Base-by-base conservation (phyloP, 1,140 invertebrate genomes). In the Onthophagus taurus region DNA sequence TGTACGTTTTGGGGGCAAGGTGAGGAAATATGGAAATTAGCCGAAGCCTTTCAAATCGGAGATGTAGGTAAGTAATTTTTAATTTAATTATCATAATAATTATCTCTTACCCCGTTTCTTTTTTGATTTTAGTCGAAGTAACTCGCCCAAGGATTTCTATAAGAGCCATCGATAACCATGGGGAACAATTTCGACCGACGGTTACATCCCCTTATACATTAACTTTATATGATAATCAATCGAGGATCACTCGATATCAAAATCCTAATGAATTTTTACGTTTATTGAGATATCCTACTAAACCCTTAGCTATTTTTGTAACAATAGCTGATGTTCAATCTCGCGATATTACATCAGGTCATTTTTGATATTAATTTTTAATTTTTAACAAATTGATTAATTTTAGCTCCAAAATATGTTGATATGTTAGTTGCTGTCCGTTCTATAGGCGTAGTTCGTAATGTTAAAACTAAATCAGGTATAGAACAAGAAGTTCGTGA, bases 1-100 rank as follows among this genome's bases (percentile, higher is more conserved):
- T 71, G 72, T 2, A 75, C 78, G 9, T 75, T 75, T 45, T 84
- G 80, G 80, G 79, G 80, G 7, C 68, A 67, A 16, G 60, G 69
- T 26, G 71, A 75, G 48, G 77, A 68, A 50, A 65, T 82, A 3
- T 63, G 66, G 17, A 68, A 70, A 42, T 62, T 77, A 34, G 70
- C 72, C 50, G 67, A 70, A 42, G 69, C 62, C 44, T 80, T 76
- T 62, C 65, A 70, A 35, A 72, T 78, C 11, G 80, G 80, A 13
- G 72, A 75, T 58, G 70, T 81, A 36, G 77, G 78, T 80, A 62
- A 63, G n/a, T n/a, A n/a, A 58, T 51, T 23, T 18, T 30, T 13
- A 35, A 11, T 47, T 17, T 12, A 48, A 36, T 31, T 37, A 45
- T 47, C 8, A 18, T 31, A 41, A 12, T 9, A 3, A 16, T n/a